These are phyloP conservation scores for Polyodon spathula DNA, from an alignment of 2,113 vertebrate genomes.

Conservation along the genomic window DNA sequence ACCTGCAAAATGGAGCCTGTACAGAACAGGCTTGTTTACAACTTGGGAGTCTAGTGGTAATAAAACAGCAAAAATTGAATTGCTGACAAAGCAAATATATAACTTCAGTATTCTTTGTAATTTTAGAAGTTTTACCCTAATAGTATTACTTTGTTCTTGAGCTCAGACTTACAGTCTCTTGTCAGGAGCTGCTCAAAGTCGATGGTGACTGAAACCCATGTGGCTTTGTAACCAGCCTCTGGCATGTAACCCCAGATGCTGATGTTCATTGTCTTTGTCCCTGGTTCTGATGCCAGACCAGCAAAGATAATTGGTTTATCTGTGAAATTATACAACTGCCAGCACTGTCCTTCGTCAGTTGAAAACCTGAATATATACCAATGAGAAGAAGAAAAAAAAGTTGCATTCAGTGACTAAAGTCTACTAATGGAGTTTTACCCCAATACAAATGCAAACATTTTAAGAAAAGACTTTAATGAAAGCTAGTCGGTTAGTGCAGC, in stretches of 20 bases:
- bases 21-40: too few relatives aligned
- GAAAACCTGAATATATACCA: conserved; percentile 48
- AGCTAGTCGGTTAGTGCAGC: too few relatives aligned
- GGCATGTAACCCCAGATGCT: conserved; percentile 64
- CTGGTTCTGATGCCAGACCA: conserved; percentile 57
- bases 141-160: too few relatives aligned
- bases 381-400: not conserved
- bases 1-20: too few relatives aligned
- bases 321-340: conserved; percentile 62
- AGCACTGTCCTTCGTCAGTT: conserved; percentile 65
- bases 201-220: conserved; percentile 64
- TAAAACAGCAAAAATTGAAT: too few relatives aligned
- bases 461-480: too few relatives aligned
- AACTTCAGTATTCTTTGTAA: too few relatives aligned
- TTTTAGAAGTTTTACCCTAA: too few relatives aligned
- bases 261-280: conserved; percentile 60
- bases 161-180: conserved; percentile 53
- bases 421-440: too few relatives aligned
- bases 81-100: too few relatives aligned
- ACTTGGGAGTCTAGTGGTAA: too few relatives aligned
- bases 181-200: conserved; percentile 62
- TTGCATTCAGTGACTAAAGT: not conserved
- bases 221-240: conserved; percentile 52
- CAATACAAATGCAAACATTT: too few relatives aligned
- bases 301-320: conserved; percentile 59